Percentiles rank a stretch among this genome's conserved stretches.
Evolutionary conservation across 2,888 invertebrate species (phyloP).

Genomic region (Drosophila kambysellisi): DNA sequence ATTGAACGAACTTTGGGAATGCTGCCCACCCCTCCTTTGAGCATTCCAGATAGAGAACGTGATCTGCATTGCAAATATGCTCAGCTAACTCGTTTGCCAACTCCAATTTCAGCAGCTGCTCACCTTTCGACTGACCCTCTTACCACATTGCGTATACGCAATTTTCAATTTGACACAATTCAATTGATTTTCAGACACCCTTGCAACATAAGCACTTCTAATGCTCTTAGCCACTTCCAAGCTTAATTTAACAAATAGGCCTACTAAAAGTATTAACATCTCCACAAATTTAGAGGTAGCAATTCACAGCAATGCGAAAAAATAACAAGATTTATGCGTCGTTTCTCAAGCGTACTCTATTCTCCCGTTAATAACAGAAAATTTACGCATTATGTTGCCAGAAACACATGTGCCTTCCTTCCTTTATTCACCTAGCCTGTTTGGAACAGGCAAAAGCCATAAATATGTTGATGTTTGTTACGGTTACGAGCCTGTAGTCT

Average conservation of each 20-base stretch:
- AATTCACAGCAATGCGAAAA: neutral
- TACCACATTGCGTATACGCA: conserved; percentile 33
- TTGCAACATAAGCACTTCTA: neutral
- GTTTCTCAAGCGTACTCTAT: conserved; percentile 40
- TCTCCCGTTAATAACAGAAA: conserved; percentile 48
- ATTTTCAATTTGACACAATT: conserved; percentile 39
- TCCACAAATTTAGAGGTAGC: conserved; percentile 28
- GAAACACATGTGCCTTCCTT: conserved; percentile 14
- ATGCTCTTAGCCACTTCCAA: conserved; percentile 8
- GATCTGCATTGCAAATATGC: conserved; percentile 51
- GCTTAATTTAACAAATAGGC: conserved; percentile 42
- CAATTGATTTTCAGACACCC: conserved; percentile 35
- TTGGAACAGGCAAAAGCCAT: conserved; percentile 54
- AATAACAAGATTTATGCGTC: conserved; percentile 40
- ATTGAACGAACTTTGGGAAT: conserved; percentile 23
- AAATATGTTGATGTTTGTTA: conserved; percentile 56
- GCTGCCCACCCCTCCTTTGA: neutral
- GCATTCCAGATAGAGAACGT: conserved; percentile 43
- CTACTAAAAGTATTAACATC: conserved; percentile 4
- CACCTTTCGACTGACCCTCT: conserved; percentile 2
- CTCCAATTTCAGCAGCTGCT: neutral
- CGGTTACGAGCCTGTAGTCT: conserved; percentile 13
- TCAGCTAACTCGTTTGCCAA: neutral
- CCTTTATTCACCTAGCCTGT: conserved; percentile 8
- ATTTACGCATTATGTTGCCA: conserved; percentile 45